These are phyloP conservation scores for Slavum lentiscoides DNA, from an alignment of 2,888 invertebrate genomes.

Conservation along the genomic window DNA sequence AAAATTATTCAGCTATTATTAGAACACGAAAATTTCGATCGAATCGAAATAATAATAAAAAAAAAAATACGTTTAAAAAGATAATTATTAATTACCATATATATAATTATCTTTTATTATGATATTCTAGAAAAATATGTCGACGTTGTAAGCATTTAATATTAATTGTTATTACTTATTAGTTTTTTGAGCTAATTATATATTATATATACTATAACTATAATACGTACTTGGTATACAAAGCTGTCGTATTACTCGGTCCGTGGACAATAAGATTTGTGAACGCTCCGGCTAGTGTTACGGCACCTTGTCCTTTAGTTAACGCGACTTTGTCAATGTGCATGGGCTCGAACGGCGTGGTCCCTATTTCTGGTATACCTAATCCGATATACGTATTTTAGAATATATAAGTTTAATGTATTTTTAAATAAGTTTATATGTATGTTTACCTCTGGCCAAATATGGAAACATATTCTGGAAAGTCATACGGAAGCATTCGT, in stretches of 20 bases:
- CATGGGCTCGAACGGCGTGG: constrained; percentile 66
- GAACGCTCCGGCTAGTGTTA: constrained; percentile 64
- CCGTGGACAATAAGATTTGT: constrained; percentile 64
- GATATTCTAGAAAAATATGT: too few species aligned
- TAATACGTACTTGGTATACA: constrained; percentile 60
- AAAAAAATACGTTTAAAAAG: too few species aligned
- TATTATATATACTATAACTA: too few species aligned
- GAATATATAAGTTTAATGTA: constrained; percentile 16
- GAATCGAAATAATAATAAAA: too few species aligned
- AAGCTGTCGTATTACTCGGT: constrained; percentile 65
- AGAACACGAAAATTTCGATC: not conserved
- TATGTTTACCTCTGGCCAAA: constrained; percentile 62
- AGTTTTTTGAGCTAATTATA: not conserved
- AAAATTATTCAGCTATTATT: not conserved
- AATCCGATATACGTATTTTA: constrained; percentile 42
- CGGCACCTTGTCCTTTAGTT: constrained; percentile 65
- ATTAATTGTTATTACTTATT: not conserved
- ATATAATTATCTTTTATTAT: too few species aligned
- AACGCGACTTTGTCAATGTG: constrained; percentile 64
- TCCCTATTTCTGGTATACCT: constrained; percentile 66
- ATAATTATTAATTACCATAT: too few species aligned
- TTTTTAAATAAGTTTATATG: constrained; percentile 13
- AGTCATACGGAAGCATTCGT: constrained; percentile 63
- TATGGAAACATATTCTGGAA: constrained; percentile 66
- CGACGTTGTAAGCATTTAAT: too few species aligned